Base-by-base conservation (phyloP, 1,140 invertebrate species). In the Planococcus citri region DNA sequence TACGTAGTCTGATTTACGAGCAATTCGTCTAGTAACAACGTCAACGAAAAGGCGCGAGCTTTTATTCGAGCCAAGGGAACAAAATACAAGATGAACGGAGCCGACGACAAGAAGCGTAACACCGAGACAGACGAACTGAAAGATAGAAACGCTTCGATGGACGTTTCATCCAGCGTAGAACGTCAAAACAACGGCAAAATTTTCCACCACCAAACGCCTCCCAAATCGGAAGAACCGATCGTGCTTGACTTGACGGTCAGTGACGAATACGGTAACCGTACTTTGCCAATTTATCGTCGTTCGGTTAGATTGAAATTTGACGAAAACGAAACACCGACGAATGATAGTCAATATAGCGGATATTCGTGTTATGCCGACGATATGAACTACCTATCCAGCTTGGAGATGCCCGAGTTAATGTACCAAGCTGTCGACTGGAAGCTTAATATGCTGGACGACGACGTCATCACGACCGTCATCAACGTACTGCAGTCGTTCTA, bases 211-310 rank as follows among this genome's bases (percentile, higher is more conserved):
- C 3, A 27, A 25, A 64, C 14, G 60, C 3, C n/a, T n/a, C n/a
- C n/a, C 22, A 64, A 25, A 14, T 4, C 60, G 4, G 60, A 64
- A 4, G 60, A 64, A 25, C 22, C 25, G 60, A 64, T 64, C 22
- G 22, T 64, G 17, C 17, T 64, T 10, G 60, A 64, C 17, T 64
- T 64, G 17, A 24, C 60, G 60, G 10, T 64, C 22, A 25, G 21
- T 17, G 60, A 64, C 60, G 60, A 64, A 20, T 64, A 64, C 17
- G 60, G 60, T 27, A 64, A 64, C 17, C 60, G 60, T 64, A 64
- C 60, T 10, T 10, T 64, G 60, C 60, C 60, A 6, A 20, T 64
- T 10, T 64, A 64, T 21, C 21, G 60, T 4, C 60, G 60, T 25
- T 64, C 60, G 20, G 60, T 64, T 2, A 3, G 60, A 24, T 20